Evolutionary conservation across 2,888 invertebrate species (phyloP), one percentile per base, ranked within the genome.

Genomic region (Palloptera scutellata): DNA sequence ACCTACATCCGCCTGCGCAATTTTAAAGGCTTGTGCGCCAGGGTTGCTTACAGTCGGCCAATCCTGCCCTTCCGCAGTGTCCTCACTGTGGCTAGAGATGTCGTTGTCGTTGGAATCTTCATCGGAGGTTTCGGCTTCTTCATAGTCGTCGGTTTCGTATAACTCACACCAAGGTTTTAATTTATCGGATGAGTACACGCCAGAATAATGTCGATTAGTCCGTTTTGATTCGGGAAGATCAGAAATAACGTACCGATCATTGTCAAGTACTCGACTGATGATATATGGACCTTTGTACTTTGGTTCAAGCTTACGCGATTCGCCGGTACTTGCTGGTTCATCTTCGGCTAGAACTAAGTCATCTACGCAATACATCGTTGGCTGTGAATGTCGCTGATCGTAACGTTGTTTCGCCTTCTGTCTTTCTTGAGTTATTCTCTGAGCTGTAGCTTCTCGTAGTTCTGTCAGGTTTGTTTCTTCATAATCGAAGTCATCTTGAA

Each of bases 271-370:
- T 30, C 51, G 30, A 1, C 11, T 45, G 15, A 63, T 30, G 10
- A 54, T 13, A 11, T 54, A 54, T 1, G 63, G 63, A 5, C 63
- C 63, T 55, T 63, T 63, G 45, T 55, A 63, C 12, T 19, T 19
- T 10, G 40, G 61, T 40, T 61, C 61, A 5, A 61, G 15, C 9
- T 52, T 52, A n/a, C 60, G 48, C 10, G 60, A 60, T 20, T 20
- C 20, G 12, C 19, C 20, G 8, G 60, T 60, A 30, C 48, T 60
- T 2, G 60, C 30, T n/a, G 60, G 45, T 60, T 60, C 45, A 20
- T 60, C 45, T 57, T 17, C 57, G 2, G 12, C n/a, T 13, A 20
- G 57, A 2, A 8, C 20, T 57, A n/a, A 20, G 1, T 42, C 59
- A 19, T 6, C 20, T 1, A 45, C 17, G 5, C 43, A 42, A 15